Evolutionary conservation across 2,888 invertebrate species (phyloP).

Genomic region (Idaea biselata): DNA sequence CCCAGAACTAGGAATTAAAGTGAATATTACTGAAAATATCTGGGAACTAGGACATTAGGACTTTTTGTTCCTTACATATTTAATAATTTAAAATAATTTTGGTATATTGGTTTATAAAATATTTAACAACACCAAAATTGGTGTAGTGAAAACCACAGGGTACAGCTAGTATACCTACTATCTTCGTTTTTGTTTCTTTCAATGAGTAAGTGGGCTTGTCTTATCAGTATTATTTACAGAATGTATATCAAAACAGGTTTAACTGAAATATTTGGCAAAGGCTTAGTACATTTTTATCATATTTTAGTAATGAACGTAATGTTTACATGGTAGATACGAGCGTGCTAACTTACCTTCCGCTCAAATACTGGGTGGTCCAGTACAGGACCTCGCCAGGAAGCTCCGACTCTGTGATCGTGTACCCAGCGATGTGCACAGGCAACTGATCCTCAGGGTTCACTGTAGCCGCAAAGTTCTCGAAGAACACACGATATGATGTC

Average conservation of each 20-base stretch:
- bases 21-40: too few species aligned
- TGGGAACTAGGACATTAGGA: too few species aligned
- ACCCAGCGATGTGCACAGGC: constrained; percentile 86
- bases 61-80: too few species aligned
- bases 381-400: constrained; percentile 87
- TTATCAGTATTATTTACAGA: constrained; percentile 33
- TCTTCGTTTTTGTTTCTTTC: neutral
- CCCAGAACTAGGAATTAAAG: too few species aligned
- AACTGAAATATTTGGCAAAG: constrained; percentile 1
- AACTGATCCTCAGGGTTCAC: constrained; percentile 87
- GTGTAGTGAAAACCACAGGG: neutral
- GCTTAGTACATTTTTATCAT: constrained; percentile 2
- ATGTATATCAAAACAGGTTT: constrained; percentile 2
- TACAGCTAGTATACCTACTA: neutral
- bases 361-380: constrained; percentile 88
- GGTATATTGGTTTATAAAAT: too few species aligned
- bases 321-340: constrained; percentile 1
- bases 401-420: constrained; percentile 85
- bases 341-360: constrained; percentile 84
- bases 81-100: too few species aligned
- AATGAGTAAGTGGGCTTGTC: constrained; percentile 20
- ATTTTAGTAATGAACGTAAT: constrained; percentile 1
- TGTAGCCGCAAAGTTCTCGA: constrained; percentile 85
- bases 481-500: constrained; percentile 85
- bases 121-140: neutral